phyloP scores from a whole-genome alignment of 2,113 vertebrate genomes.

The Lepus europaeus region DNA sequence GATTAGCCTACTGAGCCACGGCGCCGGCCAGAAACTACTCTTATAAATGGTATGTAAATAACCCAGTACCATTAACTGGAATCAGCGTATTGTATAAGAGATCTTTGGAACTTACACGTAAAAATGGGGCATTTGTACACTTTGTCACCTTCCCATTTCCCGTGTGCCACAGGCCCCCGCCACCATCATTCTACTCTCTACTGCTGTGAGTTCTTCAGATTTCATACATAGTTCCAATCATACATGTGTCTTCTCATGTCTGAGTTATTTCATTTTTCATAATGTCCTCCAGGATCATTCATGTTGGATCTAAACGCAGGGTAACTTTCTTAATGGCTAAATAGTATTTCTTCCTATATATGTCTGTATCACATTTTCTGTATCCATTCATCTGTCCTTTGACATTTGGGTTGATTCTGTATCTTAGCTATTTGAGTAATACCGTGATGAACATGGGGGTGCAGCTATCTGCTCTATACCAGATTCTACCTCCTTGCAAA shows the following conservation, averaged over 20 bases:
- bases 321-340: neutral
- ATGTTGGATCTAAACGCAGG: neutral
- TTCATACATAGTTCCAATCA: neutral
- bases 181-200: neutral
- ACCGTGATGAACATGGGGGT: neutral
- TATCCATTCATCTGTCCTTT: neutral
- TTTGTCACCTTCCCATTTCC: neutral
- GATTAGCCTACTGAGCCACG: too few relatives aligned
- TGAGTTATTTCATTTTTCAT: neutral
- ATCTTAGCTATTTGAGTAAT: neutral
- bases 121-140: neutral
- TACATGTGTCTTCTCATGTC: neutral
- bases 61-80: neutral
- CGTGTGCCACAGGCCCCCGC: too few relatives aligned
- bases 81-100: neutral
- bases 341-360: neutral
- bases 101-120: neutral
- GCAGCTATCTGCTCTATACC: neutral
- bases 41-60: neutral
- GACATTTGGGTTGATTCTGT: neutral
- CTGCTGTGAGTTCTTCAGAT: neutral
- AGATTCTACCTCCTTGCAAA: neutral
- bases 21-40: neutral
- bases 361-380: neutral
- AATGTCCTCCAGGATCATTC: neutral